Evolutionary conservation across 2,888 invertebrate species (phyloP).

Genomic region (Noctuana brunneofusca): DNA sequence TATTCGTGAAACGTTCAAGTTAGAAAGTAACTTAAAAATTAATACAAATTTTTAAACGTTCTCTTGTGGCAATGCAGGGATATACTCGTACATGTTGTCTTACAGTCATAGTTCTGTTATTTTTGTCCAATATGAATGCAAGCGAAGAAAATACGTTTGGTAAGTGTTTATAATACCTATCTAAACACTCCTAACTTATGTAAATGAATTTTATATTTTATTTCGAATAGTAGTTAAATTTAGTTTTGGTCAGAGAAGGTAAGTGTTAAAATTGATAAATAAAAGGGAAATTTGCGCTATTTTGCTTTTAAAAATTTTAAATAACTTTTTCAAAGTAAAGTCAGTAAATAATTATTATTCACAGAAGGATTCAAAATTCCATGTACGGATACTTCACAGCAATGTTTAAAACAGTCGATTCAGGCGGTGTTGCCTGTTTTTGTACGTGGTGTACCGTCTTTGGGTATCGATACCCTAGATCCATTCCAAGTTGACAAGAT

Average conservation of each 20-base stretch:
- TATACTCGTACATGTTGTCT: neutral
- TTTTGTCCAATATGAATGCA: neutral
- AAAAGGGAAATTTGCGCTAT: neutral
- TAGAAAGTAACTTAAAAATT: neutral
- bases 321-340: neutral
- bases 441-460: slow-evolving; percentile 50
- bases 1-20: neutral
- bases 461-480: slow-evolving; percentile 53
- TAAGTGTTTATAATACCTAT: neutral
- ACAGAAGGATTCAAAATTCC: slow-evolving; percentile 45
- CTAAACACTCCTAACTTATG: neutral
- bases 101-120: neutral
- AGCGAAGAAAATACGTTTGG: neutral
- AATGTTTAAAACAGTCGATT: slow-evolving; percentile 51
- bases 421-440: slow-evolving; percentile 51
- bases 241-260: no score
- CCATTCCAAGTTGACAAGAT: slow-evolving; percentile 54
- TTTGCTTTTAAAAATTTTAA: no score
- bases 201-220: no score
- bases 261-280: neutral
- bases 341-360: slow-evolving; percentile 35
- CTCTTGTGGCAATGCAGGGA: neutral
- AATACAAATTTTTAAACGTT: neutral
- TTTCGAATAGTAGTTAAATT: no score
- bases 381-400: slow-evolving; percentile 48